Conservation (phyloP, 2,888 invertebrate genomes). For the Odiellus spinosus region DNA sequence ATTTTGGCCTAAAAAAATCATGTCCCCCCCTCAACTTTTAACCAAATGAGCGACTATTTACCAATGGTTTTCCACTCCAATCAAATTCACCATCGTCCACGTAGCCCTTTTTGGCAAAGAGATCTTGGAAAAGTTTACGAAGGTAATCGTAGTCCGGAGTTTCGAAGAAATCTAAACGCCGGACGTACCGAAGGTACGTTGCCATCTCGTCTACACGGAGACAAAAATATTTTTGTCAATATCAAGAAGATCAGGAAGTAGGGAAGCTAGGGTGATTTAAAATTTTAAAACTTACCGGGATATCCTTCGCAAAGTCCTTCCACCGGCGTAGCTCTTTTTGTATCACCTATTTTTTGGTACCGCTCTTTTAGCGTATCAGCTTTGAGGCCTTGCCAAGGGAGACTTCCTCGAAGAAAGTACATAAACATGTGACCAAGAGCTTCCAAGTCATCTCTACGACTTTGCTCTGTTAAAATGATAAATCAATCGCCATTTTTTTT, state of each 20-base stretch:
- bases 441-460: constrained; percentile 96
- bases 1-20: too few relatives aligned
- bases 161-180: constrained; percentile 96
- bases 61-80: constrained; percentile 74
- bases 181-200: constrained; percentile 91
- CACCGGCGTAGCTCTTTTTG: constrained; percentile 95
- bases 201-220: constrained; percentile 67
- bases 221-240: too few relatives aligned
- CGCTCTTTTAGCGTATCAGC: constrained; percentile 97
- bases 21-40: too few relatives aligned
- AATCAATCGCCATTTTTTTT: too few relatives aligned
- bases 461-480: constrained; percentile 62
- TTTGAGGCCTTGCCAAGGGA: constrained; percentile 96
- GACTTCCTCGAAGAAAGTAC: constrained; percentile 98
- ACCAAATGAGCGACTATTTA: too few relatives aligned
- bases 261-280: too few relatives aligned
- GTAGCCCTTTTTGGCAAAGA: constrained; percentile 55
- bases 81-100: constrained; percentile 83
- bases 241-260: too few relatives aligned
- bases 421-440: constrained; percentile 99
- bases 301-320: constrained; percentile 62
- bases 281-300: constrained; percentile 35
- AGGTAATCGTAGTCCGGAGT: constrained; percentile 99
- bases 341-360: constrained; percentile 99
- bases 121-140: constrained; percentile 81